Evolutionary conservation across 2,888 invertebrate genomes (phyloP).

Genomic region (Xestia c-nigrum): DNA sequence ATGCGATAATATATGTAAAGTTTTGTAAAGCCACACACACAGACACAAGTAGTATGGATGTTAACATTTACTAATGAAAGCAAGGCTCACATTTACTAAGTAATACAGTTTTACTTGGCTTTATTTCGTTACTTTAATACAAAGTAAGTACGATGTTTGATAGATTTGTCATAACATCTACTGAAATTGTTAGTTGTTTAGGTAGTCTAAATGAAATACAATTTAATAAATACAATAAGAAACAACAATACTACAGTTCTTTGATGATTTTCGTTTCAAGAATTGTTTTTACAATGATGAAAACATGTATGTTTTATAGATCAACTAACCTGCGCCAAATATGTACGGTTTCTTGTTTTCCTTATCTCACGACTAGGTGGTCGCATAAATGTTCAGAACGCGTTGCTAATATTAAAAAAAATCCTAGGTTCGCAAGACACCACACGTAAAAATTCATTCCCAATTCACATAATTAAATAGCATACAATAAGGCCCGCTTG

Average conservation of each 20-base stretch:
- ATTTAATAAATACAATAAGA: background rate
- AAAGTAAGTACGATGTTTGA: constrained; percentile 11
- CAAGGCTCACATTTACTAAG: constrained; percentile 1
- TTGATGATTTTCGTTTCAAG: background rate
- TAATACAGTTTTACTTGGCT: background rate
- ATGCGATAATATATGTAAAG: constrained; percentile 22
- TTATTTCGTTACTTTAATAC: background rate
- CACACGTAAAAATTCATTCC: constrained; percentile 44
- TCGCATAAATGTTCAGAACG: background rate
- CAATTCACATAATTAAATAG: constrained; percentile 37
- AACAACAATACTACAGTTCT: background rate
- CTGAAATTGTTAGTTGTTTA: background rate
- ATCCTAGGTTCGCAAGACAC: constrained; percentile 4
- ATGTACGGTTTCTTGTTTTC: background rate
- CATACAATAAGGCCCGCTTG: constrained; percentile 20
- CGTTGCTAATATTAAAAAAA: constrained; percentile 14
- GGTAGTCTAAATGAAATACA: background rate
- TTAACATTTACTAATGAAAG: constrained; percentile 38
- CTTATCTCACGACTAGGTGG: background rate
- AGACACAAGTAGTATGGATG: constrained; percentile 27
- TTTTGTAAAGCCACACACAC: constrained; percentile 44
- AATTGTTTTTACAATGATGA: background rate
- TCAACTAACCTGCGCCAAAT: constrained; percentile 1
- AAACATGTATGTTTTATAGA: background rate
- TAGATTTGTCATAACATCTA: constrained; percentile 27